Percentiles rank a stretch among this genome's conserved stretches.
phyloP scores from a whole-genome alignment of 2,888 invertebrate genomes.

The Thereva unica region DNA sequence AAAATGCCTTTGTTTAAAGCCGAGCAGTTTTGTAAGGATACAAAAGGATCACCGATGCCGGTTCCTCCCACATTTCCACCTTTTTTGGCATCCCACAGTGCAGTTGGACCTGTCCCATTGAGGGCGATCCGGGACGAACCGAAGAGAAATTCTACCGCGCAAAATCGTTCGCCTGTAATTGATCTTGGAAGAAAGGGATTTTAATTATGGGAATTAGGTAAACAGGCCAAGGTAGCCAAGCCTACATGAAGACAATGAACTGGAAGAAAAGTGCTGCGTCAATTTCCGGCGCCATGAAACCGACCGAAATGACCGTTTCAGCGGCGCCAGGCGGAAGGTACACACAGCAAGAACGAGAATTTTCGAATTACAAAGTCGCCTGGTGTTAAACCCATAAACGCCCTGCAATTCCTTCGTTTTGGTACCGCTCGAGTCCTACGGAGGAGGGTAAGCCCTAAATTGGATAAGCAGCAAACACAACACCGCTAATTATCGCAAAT shows the following conservation, averaged over 20 bases:
- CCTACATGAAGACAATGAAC: constrained; percentile 20
- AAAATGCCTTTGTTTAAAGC: no score
- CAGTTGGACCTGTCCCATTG: no score
- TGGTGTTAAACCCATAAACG: constrained; percentile 18
- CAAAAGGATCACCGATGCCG: no score
- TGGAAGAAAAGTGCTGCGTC: constrained; percentile 40
- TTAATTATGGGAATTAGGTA: constrained; percentile 39
- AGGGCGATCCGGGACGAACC: neutral
- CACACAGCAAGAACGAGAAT: constrained; percentile 9
- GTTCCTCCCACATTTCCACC: no score
- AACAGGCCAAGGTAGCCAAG: constrained; percentile 20
- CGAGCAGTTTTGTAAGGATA: no score
- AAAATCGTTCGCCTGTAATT: constrained; percentile 29
- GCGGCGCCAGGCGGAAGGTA: constrained; percentile 20
- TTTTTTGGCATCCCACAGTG: no score
- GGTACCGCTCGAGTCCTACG: neutral
- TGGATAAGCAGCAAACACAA: constrained; percentile 12
- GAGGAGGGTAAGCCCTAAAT: constrained; percentile 8
- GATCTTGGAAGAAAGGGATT: constrained; percentile 33
- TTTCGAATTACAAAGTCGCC: constrained; percentile 27
- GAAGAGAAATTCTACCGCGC: constrained; percentile 9
- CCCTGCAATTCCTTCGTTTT: neutral
- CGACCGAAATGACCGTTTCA: neutral
- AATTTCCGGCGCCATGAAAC: constrained; percentile 41
- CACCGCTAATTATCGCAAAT: constrained; percentile 16